Percentiles rank a stretch among this genome's conserved stretches.
phyloP scores from a whole-genome alignment of 2,113 vertebrate genomes.

The Tricholaema leucomelas region DNA sequence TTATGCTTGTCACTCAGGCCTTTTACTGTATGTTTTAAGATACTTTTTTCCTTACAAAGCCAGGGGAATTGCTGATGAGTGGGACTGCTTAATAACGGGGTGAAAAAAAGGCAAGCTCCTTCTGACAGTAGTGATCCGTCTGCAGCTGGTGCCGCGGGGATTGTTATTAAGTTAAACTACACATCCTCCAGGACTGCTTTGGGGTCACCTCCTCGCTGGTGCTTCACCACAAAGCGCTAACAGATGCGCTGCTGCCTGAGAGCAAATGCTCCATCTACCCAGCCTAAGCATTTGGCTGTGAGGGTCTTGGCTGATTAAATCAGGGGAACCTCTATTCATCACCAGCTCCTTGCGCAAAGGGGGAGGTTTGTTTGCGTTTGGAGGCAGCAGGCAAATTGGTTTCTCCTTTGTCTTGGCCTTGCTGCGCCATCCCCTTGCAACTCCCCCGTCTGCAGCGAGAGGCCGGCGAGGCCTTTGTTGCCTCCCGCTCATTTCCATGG shows the following conservation, averaged over 20 bases:
- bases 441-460: not conserved
- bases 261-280: not conserved
- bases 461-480: constrained; percentile 25
- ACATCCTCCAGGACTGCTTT: not conserved
- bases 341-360: not conserved
- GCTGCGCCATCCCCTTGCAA: not conserved
- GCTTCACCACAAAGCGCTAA: not conserved
- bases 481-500: constrained; percentile 61
- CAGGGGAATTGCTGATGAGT: not conserved
- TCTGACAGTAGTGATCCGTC: not conserved
- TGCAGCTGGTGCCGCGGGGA: not conserved
- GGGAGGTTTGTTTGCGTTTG: not conserved
- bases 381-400: constrained; percentile 17
- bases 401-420: constrained; percentile 35
- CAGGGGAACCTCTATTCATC: not conserved
- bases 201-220: not conserved
- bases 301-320: not conserved
- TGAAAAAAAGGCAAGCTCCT: not conserved
- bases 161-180: not conserved
- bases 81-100: constrained; percentile 10
- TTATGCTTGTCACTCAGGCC: constrained; percentile 38
- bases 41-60: not conserved
- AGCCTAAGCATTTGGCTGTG: not conserved
- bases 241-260: fast-evolving
- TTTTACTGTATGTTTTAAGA: constrained; percentile 25